Percentiles rank a stretch among this genome's conserved stretches.
Conservation (phyloP, 1,140 invertebrate genomes). For the Penaeus chinensis region DNA sequence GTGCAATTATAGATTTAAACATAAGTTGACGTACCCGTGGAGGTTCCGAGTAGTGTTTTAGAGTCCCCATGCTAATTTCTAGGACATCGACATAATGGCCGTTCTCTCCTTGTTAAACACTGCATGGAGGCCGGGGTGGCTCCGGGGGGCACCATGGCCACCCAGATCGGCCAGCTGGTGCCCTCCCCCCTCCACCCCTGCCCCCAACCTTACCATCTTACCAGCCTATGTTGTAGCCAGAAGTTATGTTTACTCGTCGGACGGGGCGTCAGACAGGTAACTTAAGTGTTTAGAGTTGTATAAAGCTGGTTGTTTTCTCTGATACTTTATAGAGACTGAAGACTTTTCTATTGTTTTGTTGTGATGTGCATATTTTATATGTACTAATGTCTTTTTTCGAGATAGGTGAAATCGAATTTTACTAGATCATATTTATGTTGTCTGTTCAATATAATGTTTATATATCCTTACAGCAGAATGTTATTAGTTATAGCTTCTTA, state of each 20-base stretch:
- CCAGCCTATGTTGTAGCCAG: slow-evolving; percentile 33
- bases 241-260: slow-evolving; percentile 36
- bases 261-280: slow-evolving; percentile 33
- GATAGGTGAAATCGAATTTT: slow-evolving; percentile 49
- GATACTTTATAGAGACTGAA: slow-evolving; percentile 27
- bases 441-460: slow-evolving; percentile 55
- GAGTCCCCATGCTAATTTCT: slow-evolving; percentile 31
- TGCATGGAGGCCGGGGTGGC: slow-evolving; percentile 23
- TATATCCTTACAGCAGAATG: slow-evolving; percentile 49
- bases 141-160: not conserved
- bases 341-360: slow-evolving; percentile 54
- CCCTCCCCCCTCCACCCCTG: not conserved
- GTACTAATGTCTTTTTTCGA: slow-evolving; percentile 40
- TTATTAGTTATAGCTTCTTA: slow-evolving; percentile 49
- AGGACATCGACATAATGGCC: slow-evolving; percentile 51
- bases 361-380: slow-evolving; percentile 55
- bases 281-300: slow-evolving; percentile 45
- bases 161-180: not conserved
- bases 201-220: slow-evolving; percentile 28
- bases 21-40: slow-evolving; percentile 40
- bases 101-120: slow-evolving; percentile 36
- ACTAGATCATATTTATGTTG: slow-evolving; percentile 56
- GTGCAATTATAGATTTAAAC: slow-evolving; percentile 50
- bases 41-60: slow-evolving; percentile 34
- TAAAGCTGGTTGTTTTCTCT: slow-evolving; percentile 51